These are phyloP conservation scores for Triplophysa siluroides DNA, from an alignment of 2,113 vertebrate genomes.

Conservation along the genomic window DNA sequence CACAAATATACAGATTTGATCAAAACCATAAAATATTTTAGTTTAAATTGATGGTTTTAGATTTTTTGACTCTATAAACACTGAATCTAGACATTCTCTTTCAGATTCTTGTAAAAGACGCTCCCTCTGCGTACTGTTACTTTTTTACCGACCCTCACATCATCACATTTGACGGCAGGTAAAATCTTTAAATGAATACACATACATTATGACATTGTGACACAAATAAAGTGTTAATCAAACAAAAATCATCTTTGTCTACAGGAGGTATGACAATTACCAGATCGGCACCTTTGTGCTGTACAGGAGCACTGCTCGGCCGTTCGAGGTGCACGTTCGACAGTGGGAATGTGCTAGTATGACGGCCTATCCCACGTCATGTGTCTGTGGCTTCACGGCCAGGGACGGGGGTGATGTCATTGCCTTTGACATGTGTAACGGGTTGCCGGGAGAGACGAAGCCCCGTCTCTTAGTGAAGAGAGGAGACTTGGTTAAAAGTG, in stretches of 20 bases:
- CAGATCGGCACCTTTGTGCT: slow-evolving; percentile 88
- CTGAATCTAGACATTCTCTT: slow-evolving; percentile 54
- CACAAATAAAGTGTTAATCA: neutral
- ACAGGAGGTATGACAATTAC: slow-evolving; percentile 87
- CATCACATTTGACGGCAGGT: slow-evolving; percentile 94
- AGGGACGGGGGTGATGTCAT: slow-evolving; percentile 78
- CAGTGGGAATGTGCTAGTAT: slow-evolving; percentile 90
- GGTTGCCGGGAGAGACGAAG: slow-evolving; percentile 77
- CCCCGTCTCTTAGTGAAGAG: slow-evolving; percentile 82
- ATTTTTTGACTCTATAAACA: neutral
- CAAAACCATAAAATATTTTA: too few relatives aligned
- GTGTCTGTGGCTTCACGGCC: slow-evolving; percentile 84
- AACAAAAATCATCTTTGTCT: slow-evolving; percentile 16
- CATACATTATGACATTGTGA: neutral
- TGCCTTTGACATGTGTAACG: slow-evolving; percentile 87
- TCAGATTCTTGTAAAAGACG: slow-evolving; percentile 82
- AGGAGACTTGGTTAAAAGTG: slow-evolving; percentile 68
- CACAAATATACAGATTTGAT: too few relatives aligned
- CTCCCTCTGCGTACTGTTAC: slow-evolving; percentile 84
- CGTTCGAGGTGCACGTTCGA: slow-evolving; percentile 86
- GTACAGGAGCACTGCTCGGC: slow-evolving; percentile 76
- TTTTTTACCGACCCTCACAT: slow-evolving; percentile 90
- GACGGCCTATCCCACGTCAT: slow-evolving; percentile 75
- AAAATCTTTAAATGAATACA: slow-evolving; percentile 43
- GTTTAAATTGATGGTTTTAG: neutral